Evolutionary conservation across 2,113 vertebrate species (phyloP), one percentile per base, ranked within the genome.

Genomic region (Nerophis lumbriciformis): DNA sequence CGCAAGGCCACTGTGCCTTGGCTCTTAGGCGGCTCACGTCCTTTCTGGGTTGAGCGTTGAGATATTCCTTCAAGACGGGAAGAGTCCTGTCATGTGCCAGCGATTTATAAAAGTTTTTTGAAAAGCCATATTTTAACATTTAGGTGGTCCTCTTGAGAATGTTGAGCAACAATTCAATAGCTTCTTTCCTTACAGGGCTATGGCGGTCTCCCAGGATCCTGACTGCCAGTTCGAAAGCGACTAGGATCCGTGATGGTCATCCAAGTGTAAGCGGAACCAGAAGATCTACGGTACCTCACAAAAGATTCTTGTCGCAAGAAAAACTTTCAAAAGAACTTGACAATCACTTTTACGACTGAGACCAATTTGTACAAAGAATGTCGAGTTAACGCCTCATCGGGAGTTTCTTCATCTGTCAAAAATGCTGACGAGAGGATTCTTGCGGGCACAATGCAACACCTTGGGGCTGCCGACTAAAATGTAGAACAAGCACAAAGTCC

Each of bases 171-270:
- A 52, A 74, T 61, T 62, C 44, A 10, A 50, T 53, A 5, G 15
- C 5, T 42, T 42, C 35, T 65, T 81, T 66, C 87, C 64, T 77
- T 66, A 72, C 85, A 87, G 66, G 79, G 66, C 56, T 90, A 90
- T 69, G 88, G 85, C 48, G 80, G 81, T 48, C 87, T 79, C 77
- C 81, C 87, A 65, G 87, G 90, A 88, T 90, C 88, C 85, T 91
- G 90, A 91, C 87, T 88, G 83, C 73, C 76, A 69, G 4, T 74
- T 72, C 69, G 72, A 44, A 76, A 61, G 73, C 78, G 81, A 84
- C 83, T 77, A 80, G 83, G 87, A 74, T 48, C 81, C 78, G 75
- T 86, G 84, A 87, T 76, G 87, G 81, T 82, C 79, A 83, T 73
- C 66, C 65, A 64, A 44, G 81, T 80, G 66, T 80, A 71, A 80